Evolutionary conservation across 2,888 invertebrate species (phyloP).

Genomic region (Therioaphis trifolii): DNA sequence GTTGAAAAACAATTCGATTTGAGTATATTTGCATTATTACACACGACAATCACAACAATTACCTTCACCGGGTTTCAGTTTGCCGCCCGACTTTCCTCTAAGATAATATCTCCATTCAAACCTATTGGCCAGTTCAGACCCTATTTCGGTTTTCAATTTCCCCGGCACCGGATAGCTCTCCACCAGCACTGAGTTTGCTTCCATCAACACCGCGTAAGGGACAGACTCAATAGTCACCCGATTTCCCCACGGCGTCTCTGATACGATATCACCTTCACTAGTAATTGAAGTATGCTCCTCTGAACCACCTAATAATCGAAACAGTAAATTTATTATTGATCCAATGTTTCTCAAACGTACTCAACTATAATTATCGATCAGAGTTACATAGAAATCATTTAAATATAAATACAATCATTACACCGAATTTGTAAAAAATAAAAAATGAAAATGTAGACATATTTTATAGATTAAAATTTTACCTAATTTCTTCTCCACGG

Average conservation of each 20-base stretch:
- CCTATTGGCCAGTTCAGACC: conserved; percentile 89
- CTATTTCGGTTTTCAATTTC: conserved; percentile 88
- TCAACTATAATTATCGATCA: too few species aligned
- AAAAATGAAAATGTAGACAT: too few species aligned
- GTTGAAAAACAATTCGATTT: not conserved
- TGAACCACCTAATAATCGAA: conserved; percentile 74
- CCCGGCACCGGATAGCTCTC: conserved; percentile 93
- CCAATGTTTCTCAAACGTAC: too few species aligned
- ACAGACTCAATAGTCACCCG: conserved; percentile 89
- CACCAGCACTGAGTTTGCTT: conserved; percentile 86
- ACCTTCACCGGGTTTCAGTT: conserved; percentile 57
- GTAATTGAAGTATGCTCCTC: conserved; percentile 84
- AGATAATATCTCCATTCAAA: conserved; percentile 97
- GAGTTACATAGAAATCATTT: too few species aligned
- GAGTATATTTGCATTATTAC: too few species aligned
- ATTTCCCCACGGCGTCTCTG: conserved; percentile 87
- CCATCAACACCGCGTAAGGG: conserved; percentile 89
- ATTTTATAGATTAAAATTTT: conserved; percentile 63
- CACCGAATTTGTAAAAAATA: too few species aligned
- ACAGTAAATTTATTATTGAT: too few species aligned
- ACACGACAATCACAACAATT: too few species aligned
- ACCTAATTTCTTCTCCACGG: conserved; percentile 82
- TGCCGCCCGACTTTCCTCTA: conserved; percentile 68
- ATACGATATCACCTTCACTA: conserved; percentile 85
- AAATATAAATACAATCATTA: too few species aligned